Evolutionary conservation across 2,888 invertebrate species (phyloP), one percentile per base, ranked within the genome.

Genomic region (Eupithecia centaureata): DNA sequence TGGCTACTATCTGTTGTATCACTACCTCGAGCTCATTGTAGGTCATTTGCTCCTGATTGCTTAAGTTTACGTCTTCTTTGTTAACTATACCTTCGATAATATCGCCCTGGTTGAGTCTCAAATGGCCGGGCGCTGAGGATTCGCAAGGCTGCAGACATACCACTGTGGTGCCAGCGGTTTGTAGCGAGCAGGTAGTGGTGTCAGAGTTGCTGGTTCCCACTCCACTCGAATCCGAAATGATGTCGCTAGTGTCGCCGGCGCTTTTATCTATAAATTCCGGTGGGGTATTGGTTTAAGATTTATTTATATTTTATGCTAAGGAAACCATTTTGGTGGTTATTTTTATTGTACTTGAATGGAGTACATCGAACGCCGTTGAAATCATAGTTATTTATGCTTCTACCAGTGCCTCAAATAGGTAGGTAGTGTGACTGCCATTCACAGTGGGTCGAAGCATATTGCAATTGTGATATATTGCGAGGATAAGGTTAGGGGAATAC

Each of bases 161-260:
- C 74, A 96, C 98, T 62, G 96, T 97, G 79, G 97, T 96, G 77
- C 86, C 86, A 60, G 97, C 96, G 82, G 96, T 95, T 75, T 96
- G 95, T 77, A 97, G 95, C 74, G 96, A 96, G 81, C 96, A 95
- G 79, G 95, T 96, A 63, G 95, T 95, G 74, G 97, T 97, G 86
- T 98, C 97, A 61, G 97, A 97, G 88, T 96, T 97, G 80, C 96
- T 96, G 47, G 98, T 98, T 74, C 98, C 98, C 68, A 98, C 97
- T 69, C 98, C 98, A 76, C 97, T 97, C 82, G 97, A 98, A 92
- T 98, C 97, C 90, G 97, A 97, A 84, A 97, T 97, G 86, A 97
- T 97, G 94, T 98, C 97, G 91, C 97, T 97, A 76, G 97, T 96
- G 88, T 97, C 97, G 73, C 97, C 97, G 82, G 97, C 95, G 88